Conservation (phyloP, 1,140 invertebrate species). For the Drosophila watanabei region DNA sequence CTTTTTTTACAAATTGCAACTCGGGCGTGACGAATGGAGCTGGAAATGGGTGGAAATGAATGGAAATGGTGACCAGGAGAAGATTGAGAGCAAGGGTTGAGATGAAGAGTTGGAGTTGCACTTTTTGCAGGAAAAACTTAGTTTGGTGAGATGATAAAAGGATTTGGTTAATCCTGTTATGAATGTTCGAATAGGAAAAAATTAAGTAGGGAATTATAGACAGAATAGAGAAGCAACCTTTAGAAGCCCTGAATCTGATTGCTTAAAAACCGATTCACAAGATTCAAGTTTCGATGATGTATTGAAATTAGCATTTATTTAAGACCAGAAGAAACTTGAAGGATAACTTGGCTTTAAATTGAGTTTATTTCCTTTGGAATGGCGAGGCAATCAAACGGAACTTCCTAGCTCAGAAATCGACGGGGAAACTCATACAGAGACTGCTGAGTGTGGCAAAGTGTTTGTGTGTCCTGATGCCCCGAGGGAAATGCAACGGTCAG, state of each 20-base stretch:
- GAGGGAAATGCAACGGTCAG: slow-evolving; percentile 61
- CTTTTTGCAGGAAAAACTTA: slow-evolving; percentile 15
- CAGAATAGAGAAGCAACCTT: too few species aligned
- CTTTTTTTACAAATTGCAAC: slow-evolving; percentile 48
- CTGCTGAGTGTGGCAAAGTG: slow-evolving; percentile 61
- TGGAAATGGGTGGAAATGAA: slow-evolving; percentile 9
- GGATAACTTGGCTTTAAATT: neutral
- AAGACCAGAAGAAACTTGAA: neutral
- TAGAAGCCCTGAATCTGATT: neutral
- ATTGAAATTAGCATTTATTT: neutral
- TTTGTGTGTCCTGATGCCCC: slow-evolving; percentile 53
- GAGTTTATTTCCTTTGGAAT: neutral
- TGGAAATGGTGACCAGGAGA: slow-evolving; percentile 5
- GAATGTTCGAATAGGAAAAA: too few species aligned
- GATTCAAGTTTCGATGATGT: too few species aligned
- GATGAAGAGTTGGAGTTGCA: slow-evolving; percentile 37
- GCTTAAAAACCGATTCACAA: neutral
- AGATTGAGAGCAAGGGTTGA: slow-evolving; percentile 29
- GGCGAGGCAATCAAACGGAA: slow-evolving; percentile 9
- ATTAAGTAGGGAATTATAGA: too few species aligned
- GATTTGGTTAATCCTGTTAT: slow-evolving; percentile 58
- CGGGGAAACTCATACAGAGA: slow-evolving; percentile 13
- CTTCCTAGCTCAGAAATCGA: neutral
- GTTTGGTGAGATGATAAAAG: slow-evolving; percentile 23
- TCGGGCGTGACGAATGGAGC: slow-evolving; percentile 60